Conservation (phyloP, 1,140 invertebrate genomes). For the Drosophila lacertosa region DNA sequence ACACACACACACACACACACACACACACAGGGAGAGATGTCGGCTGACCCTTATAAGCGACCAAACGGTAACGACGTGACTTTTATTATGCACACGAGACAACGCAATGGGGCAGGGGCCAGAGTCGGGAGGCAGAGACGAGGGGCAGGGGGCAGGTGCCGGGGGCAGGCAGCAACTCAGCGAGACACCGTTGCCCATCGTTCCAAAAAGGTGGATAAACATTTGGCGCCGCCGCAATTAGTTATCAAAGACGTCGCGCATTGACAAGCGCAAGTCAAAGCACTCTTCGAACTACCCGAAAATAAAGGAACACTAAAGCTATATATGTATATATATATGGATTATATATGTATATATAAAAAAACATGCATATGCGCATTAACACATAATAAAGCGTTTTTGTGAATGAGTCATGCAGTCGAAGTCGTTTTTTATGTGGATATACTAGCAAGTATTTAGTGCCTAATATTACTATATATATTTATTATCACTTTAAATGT, state of each 20-base stretch:
- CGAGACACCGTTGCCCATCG: constrained; percentile 5
- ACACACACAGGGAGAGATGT: not conserved
- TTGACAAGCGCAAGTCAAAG: constrained; percentile 81
- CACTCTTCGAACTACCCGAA: constrained; percentile 72
- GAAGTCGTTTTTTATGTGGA: too few species aligned
- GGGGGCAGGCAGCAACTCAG: not conserved
- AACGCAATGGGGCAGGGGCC: not conserved
- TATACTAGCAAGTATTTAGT: too few species aligned
- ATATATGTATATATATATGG: constrained; percentile 46
- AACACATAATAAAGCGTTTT: constrained; percentile 31
- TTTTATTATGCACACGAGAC: constrained; percentile 64
- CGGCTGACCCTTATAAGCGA: constrained; percentile 48
- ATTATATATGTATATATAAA: constrained; percentile 26
- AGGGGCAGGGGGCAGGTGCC: not conserved
- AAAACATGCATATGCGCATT: not conserved
- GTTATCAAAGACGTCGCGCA: constrained; percentile 79
- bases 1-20: not conserved
- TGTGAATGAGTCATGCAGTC: constrained; percentile 36
- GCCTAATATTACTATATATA: too few species aligned
- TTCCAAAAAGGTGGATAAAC: constrained; percentile 49
- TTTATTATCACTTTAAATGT: too few species aligned
- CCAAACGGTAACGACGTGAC: constrained; percentile 72
- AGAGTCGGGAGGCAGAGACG: too few species aligned
- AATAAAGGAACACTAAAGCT: constrained; percentile 21
- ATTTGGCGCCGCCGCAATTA: constrained; percentile 81